Evolutionary conservation across 2,797 vertebrate species (phyloP).

Genomic region (Cetoscarus ocellatus): DNA sequence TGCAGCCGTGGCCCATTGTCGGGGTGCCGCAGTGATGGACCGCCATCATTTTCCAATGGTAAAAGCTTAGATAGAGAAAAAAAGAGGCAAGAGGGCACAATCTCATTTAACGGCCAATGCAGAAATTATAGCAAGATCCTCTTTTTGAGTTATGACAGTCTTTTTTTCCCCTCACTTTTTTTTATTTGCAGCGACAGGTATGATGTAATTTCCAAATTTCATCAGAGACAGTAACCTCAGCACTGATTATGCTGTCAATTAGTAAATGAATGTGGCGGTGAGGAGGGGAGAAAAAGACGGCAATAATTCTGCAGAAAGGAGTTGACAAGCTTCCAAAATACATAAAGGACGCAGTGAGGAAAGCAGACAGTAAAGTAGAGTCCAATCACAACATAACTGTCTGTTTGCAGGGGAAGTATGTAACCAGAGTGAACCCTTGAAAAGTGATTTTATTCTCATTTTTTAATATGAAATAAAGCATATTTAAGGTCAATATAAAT

Average conservation of each 20-base stretch:
- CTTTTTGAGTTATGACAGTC: slow-evolving; percentile 68
- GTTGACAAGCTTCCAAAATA: slow-evolving; percentile 79
- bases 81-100: slow-evolving; percentile 71
- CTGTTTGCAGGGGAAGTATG: slow-evolving; percentile 53
- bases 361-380: slow-evolving; percentile 65
- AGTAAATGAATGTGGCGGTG: slow-evolving; percentile 78
- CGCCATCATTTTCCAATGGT: slow-evolving; percentile 79
- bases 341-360: slow-evolving; percentile 73
- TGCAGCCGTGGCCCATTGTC: slow-evolving; percentile 77
- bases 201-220: slow-evolving; percentile 81
- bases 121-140: slow-evolving; percentile 70
- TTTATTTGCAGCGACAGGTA: slow-evolving; percentile 66
- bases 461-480: slow-evolving; percentile 49
- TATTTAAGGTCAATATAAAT: slow-evolving; percentile 33
- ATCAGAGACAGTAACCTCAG: slow-evolving; percentile 74
- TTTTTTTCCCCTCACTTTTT: neutral
- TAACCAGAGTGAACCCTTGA: slow-evolving; percentile 48
- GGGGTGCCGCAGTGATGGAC: slow-evolving; percentile 74
- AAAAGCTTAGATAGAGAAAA: slow-evolving; percentile 72
- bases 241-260: slow-evolving; percentile 82
- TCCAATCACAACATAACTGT: slow-evolving; percentile 75
- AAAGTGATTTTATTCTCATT: slow-evolving; percentile 37
- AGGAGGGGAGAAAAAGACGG: slow-evolving; percentile 11
- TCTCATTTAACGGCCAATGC: slow-evolving; percentile 70
- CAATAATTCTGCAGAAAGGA: slow-evolving; percentile 71